phyloP scores from a whole-genome alignment of 2,888 invertebrate genomes.

The Leptarthrus brevirostris region DNA sequence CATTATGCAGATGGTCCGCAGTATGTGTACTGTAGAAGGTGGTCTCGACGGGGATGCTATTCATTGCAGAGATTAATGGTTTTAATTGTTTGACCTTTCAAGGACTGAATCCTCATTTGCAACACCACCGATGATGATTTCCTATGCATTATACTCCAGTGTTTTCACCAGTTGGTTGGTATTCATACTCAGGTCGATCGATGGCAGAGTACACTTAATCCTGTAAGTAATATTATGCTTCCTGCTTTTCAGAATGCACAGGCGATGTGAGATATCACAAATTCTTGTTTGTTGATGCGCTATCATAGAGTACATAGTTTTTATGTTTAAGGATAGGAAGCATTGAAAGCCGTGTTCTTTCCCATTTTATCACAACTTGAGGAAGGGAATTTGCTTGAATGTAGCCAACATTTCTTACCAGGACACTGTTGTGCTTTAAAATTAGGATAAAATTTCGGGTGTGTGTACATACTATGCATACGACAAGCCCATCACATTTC shows the following conservation, averaged over 20 bases:
- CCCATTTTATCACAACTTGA: neutral
- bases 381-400: neutral
- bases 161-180: neutral
- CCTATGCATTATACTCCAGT: neutral
- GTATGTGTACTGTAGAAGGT: neutral
- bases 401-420: neutral
- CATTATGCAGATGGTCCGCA: conserved; percentile 2
- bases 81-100: conserved; percentile 51
- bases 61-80: conserved; percentile 49
- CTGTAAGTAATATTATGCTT: neutral
- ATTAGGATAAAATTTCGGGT: conserved; percentile 9
- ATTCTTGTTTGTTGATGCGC: no score
- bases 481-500: conserved; percentile 17
- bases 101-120: conserved; percentile 28
- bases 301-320: neutral
- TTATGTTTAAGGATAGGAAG: neutral
- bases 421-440: neutral
- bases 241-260: neutral
- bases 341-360: neutral
- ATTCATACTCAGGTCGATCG: neutral
- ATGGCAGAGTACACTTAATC: neutral
- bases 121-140: conserved; percentile 26
- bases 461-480: neutral
- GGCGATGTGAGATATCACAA: conserved; percentile 8
- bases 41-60: neutral